phyloP scores from a whole-genome alignment of 2,113 vertebrate species.

The Daubentonia madagascariensis region DNA sequence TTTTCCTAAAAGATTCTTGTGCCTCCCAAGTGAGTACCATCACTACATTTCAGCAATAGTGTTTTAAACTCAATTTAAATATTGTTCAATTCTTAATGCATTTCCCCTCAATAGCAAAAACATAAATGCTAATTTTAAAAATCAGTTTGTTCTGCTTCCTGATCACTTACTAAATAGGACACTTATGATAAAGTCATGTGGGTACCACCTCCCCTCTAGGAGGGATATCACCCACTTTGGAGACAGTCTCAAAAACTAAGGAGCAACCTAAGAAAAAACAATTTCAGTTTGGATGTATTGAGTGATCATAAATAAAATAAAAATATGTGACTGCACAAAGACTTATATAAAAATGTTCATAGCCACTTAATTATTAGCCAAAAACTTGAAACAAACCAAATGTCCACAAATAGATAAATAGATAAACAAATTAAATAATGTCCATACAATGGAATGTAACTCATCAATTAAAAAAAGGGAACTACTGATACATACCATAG shows the following conservation, averaged over 20 bases:
- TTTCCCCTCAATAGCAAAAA: constrained; percentile 32
- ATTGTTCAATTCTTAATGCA: neutral
- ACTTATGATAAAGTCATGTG: constrained; percentile 63
- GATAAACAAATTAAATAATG: neutral
- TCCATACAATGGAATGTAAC: neutral
- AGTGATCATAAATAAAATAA: neutral
- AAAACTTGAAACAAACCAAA: neutral
- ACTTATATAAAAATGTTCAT: neutral
- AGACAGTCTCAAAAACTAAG: neutral
- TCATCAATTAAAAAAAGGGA: neutral
- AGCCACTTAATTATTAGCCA: neutral
- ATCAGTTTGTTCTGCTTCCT: constrained; percentile 44
- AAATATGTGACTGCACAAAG: neutral
- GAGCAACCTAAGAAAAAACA: constrained; percentile 50
- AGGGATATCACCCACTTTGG: neutral
- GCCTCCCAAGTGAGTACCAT: neutral
- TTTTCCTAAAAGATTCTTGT: neutral
- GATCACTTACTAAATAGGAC: neutral
- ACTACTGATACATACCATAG: neutral
- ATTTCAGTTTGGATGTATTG: constrained; percentile 19
- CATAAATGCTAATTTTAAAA: constrained; percentile 33
- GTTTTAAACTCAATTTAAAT: neutral
- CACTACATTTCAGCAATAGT: neutral
- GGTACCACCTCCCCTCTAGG: neutral
- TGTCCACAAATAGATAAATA: neutral